Conservation (phyloP, 2,797 vertebrate genomes). For the Poeciliopsis presidionis region DNA sequence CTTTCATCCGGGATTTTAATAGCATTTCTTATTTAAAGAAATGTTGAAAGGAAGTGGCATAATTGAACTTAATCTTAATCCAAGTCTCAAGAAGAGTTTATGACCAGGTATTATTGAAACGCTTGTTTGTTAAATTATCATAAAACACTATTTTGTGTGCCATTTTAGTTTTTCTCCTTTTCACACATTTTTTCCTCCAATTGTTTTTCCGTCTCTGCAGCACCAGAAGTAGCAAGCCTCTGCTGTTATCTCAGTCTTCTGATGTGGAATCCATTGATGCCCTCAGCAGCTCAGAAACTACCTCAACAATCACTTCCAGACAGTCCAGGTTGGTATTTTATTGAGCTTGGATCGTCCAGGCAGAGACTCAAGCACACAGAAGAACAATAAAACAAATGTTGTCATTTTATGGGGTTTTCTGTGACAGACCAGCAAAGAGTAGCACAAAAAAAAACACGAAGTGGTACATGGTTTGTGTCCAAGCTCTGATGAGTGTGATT, state of each 20-base stretch:
- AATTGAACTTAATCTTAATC: background rate
- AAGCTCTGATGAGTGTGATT: background rate
- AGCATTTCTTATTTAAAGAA: background rate
- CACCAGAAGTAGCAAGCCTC: conserved; percentile 86
- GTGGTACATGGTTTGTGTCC: background rate
- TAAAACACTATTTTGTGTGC: background rate
- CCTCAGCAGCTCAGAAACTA: conserved; percentile 97
- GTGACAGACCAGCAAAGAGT: background rate
- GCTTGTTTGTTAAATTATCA: background rate
- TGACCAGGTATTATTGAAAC: background rate
- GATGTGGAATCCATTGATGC: conserved; percentile 93
- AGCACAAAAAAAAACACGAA: background rate
- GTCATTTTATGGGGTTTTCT: background rate
- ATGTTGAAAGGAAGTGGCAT: background rate
- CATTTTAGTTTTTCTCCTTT: background rate
- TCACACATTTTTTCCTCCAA: background rate
- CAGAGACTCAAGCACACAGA: background rate
- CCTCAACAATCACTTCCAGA: conserved; percentile 96
- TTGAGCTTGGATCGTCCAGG: background rate
- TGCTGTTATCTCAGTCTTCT: conserved; percentile 90
- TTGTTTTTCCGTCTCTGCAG: conserved; percentile 24
- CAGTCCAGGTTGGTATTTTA: conserved; percentile 85
- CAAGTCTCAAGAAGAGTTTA: background rate
- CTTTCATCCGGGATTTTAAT: too few relatives aligned
- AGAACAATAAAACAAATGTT: background rate